Percentiles rank a stretch among this genome's conserved stretches.
Conservation (phyloP, 2,797 vertebrate genomes). For the Anabacerthia variegaticeps region DNA sequence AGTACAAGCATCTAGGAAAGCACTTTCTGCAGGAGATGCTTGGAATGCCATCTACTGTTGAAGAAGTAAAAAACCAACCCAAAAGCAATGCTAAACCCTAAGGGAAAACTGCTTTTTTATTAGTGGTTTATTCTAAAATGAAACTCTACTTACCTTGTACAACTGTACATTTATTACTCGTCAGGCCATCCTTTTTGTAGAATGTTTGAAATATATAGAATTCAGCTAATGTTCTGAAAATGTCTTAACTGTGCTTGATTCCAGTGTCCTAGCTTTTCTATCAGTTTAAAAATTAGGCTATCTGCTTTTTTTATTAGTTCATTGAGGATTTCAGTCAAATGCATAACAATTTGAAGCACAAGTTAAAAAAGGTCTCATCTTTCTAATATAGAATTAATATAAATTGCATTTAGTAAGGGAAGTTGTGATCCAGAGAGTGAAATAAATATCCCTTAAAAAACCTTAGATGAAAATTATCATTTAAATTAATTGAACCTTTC, state of each 20-base stretch:
- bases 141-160: background rate
- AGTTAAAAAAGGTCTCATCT: background rate
- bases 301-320: background rate
- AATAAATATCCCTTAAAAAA: background rate
- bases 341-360: background rate
- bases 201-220: background rate
- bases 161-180: background rate
- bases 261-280: background rate
- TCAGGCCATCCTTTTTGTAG: background rate
- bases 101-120: background rate
- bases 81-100: background rate
- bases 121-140: background rate
- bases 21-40: background rate
- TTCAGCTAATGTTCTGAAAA: background rate
- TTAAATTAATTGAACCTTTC: background rate
- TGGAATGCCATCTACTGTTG: constrained; percentile 65
- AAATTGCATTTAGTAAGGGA: background rate
- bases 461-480: background rate
- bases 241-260: background rate
- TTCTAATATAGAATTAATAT: background rate
- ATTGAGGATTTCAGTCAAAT: background rate
- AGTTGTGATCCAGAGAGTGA: background rate
- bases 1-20: background rate
- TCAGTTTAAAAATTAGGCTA: background rate
- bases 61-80: background rate